phyloP scores from a whole-genome alignment of 2,888 invertebrate genomes.

The Pollenia amentaria region DNA sequence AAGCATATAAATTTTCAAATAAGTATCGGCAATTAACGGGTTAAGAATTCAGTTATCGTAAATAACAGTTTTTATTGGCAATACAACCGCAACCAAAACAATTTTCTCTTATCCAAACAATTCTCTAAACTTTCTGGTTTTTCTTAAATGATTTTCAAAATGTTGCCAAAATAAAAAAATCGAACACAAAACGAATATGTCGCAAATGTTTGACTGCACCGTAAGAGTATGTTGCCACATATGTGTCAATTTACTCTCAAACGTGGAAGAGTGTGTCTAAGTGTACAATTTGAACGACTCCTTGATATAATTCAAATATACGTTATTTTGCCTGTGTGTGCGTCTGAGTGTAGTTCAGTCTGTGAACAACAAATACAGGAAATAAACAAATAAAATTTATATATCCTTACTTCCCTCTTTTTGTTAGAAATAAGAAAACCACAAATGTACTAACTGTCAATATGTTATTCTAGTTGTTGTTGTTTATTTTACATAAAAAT shows the following conservation, averaged over 20 bases:
- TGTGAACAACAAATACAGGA: slow-evolving; percentile 46
- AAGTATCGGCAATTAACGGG: too few species aligned
- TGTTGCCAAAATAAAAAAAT: neutral
- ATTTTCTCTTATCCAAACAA: neutral
- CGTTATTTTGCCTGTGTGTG: neutral
- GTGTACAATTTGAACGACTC: neutral
- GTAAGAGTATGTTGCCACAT: neutral
- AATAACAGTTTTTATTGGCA: neutral
- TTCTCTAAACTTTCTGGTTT: neutral
- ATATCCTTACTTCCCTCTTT: neutral
- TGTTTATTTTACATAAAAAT: slow-evolving; percentile 33
- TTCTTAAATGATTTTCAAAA: neutral
- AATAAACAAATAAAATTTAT: slow-evolving; percentile 55
- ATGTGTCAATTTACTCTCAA: neutral
- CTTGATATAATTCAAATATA: neutral
- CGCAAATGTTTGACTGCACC: neutral
- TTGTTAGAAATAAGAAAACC: slow-evolving; percentile 19
- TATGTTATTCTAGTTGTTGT: slow-evolving; percentile 48
- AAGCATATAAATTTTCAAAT: too few species aligned
- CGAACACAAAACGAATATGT: neutral
- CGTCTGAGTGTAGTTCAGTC: slow-evolving; percentile 11
- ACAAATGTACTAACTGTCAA: slow-evolving; percentile 67
- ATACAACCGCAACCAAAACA: neutral
- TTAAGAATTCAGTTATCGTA: too few species aligned
- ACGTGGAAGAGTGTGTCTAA: neutral